Evolutionary conservation across 2,113 vertebrate species (phyloP), one percentile per base, ranked within the genome.

Genomic region (Thamnaconus septentrionalis): DNA sequence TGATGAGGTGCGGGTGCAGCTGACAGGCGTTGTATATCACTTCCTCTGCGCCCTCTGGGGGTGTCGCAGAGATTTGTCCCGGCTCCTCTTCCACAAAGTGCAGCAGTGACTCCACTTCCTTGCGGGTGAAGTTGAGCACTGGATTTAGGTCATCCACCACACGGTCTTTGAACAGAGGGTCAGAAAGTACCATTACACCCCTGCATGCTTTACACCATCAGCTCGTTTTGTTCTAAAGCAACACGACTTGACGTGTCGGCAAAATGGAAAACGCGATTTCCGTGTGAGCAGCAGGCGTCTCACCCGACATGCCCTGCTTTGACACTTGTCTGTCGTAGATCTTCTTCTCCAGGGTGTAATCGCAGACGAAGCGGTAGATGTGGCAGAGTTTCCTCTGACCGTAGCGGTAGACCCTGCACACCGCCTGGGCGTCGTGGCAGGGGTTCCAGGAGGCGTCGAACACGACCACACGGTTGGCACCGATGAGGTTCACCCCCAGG

Each of bases 391-490:
- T 99, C 89, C 83, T 95, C 91, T 99, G 97, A 58, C 97, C 97
- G 0, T 99, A 99, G 66, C 97, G 95, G 80, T 98, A 99, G 56
- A 99, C 96, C 3, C 97, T 89, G 59, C 97, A 99, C 56, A 99
- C 97, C 0, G 97, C 97, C 88, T 99, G 97, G 18, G 97, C 97
- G 0, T 99, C 97, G 0, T 99, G 97, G 76, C 97, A 99, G 0
- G 97, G 97, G 85, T 99, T 99, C 97, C 97, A 99, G 42, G 97
- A 99, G 48, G 97, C 97, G 1, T 99, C 97, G 44, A 99, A 98
- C 59, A 99, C 96, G 48, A 99, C 95, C 39, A 99, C 97, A 3
- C 97, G 93, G 83, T 97, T 99, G 48, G 97, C 97, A 9, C 97
- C 97, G 4, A 99, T 97, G 70, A 99, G 89, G 85, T 99, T 99